These are phyloP conservation scores for Condylura cristata DNA, from an alignment of 2,113 vertebrate species.

Conservation along the genomic window DNA sequence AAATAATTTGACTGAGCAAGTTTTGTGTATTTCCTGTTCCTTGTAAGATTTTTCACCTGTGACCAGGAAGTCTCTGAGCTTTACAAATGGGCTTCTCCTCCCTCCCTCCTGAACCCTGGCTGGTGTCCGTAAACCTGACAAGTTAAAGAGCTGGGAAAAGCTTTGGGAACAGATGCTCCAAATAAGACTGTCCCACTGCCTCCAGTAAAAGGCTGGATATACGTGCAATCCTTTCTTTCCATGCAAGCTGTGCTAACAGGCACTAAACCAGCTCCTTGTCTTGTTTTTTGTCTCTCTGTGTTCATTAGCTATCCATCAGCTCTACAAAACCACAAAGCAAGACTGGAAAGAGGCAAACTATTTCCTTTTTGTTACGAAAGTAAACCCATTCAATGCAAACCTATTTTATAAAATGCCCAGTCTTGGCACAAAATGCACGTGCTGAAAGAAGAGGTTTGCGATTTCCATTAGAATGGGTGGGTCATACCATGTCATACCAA, in stretches of 20 bases:
- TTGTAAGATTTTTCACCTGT: conserved; percentile 19
- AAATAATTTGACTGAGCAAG: conserved; percentile 38
- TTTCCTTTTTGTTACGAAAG: background rate
- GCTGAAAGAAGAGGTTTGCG: background rate
- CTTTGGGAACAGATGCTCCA: conserved; percentile 55
- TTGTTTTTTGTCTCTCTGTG: background rate
- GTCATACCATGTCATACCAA: background rate
- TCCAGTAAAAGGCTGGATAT: background rate
- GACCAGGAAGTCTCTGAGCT: background rate
- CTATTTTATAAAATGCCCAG: background rate
- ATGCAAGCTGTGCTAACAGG: background rate
- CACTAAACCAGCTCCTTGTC: background rate
- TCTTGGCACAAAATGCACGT: background rate
- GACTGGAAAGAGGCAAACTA: background rate
- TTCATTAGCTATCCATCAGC: background rate
- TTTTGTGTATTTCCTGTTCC: conserved; percentile 61
- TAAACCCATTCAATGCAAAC: background rate
- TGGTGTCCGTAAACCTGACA: conserved; percentile 59
- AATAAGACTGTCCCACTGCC: background rate
- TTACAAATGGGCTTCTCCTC: conserved; percentile 40
- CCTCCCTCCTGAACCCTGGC: conserved; percentile 17
- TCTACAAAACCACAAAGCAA: background rate
- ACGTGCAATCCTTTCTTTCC: background rate
- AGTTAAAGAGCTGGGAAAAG: conserved; percentile 14
- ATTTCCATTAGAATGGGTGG: background rate